phyloP scores from a whole-genome alignment of 2,113 vertebrate genomes.

The Prinia subflava region DNA sequence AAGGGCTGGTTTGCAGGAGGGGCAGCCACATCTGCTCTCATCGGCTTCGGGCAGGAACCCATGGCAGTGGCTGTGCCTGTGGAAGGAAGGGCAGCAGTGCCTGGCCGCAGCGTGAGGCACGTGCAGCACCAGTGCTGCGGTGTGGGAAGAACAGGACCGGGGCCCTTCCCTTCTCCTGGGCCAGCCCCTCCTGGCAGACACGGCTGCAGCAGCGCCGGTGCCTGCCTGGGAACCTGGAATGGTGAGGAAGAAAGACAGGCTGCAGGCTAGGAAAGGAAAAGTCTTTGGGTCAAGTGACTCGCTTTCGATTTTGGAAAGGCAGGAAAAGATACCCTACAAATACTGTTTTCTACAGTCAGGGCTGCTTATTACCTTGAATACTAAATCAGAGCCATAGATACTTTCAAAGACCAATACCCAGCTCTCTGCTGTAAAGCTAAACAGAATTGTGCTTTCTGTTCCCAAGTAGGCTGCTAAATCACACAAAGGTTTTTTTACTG shows the following conservation, averaged over 20 bases:
- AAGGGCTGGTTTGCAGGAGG: not conserved
- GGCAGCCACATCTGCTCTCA: fast-evolving
- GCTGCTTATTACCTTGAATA: not conserved
- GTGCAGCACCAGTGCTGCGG: fast-evolving
- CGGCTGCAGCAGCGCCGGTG: not conserved
- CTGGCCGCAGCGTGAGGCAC: not conserved
- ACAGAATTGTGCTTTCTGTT: not conserved
- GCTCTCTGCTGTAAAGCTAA: not conserved
- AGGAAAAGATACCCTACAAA: not conserved
- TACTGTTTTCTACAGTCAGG: not conserved
- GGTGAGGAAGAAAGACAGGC: not conserved
- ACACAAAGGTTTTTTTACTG: not conserved
- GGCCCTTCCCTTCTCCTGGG: not conserved
- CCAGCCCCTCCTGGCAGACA: not conserved
- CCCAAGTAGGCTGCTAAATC: not conserved
- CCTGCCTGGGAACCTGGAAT: not conserved
- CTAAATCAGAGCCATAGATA: not conserved
- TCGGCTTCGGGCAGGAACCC: not conserved
- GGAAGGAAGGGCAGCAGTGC: not conserved
- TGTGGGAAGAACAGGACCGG: not conserved
- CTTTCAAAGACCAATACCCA: not conserved
- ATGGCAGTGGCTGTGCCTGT: not conserved
- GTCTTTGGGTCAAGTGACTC: not conserved
- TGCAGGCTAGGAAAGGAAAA: not conserved
- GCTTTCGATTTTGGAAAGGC: not conserved